Evolutionary conservation across 2,113 vertebrate species (phyloP), one percentile per base, ranked within the genome.

Genomic region (Rafetus swinhoei): DNA sequence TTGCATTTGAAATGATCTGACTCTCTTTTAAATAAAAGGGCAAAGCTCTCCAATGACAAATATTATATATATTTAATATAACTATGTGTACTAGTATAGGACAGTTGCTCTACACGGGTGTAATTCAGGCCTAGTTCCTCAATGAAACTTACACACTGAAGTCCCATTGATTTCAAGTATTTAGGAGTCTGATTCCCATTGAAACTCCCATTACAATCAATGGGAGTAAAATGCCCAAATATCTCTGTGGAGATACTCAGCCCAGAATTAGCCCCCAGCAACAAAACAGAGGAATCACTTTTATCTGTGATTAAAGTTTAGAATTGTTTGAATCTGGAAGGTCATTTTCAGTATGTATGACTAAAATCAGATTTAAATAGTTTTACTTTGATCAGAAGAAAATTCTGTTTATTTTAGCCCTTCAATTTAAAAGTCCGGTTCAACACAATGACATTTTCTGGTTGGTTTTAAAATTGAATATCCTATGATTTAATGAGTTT

Each of bases 391-490:
- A 16, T 92, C 81, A 27, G 88, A 87, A 92, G 6, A 81, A 2
- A 82, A 88, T 60, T 4, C 87, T 62, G 69, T 21, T 6, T 85
- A 12, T 95, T 95, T 93, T 81, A 90, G 24, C 80, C 86, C 76
- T 82, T 82, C 45, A 53, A 4, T 88, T 90, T 95, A 22, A 94
- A 94, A 93, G 35, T 56, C 1, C 57, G 24, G 29, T 83, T 82
- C 56, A 86, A 85, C n/a, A 59, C 90, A 95, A 85, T 7, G 81
- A 45, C 50, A 53, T 22, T 82, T 90, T 3, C 2, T 95, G 91
- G 81, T 96, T 95, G 96, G 87, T 86, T 95, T 92, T 80, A 92
- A 90, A 94, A 92, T 8, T 50, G 59, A 88, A 39, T 82, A 90
- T 54, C 50, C 56, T 32, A 6, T 76, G 35, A 27, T 92, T 6